phyloP scores from a whole-genome alignment of 2,113 vertebrate genomes.

The Pica pica region DNA sequence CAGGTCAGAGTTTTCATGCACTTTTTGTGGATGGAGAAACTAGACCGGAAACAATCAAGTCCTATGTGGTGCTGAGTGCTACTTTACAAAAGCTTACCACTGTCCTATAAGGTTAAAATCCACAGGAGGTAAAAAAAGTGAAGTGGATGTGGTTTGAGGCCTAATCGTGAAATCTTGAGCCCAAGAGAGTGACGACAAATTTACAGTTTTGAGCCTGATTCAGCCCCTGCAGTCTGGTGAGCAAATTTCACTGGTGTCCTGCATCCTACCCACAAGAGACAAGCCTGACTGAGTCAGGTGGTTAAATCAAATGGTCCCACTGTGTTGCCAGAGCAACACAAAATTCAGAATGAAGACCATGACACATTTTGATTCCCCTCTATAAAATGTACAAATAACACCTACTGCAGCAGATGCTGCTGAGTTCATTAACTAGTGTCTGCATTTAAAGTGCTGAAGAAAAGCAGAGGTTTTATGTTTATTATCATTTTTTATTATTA shows the following conservation, averaged over 20 bases:
- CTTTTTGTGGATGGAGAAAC: background rate
- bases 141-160: background rate
- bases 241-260: background rate
- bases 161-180: background rate
- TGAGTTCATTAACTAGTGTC: background rate
- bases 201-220: background rate
- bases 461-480: background rate
- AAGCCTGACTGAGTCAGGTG: background rate
- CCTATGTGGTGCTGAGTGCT: background rate
- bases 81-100: background rate
- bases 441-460: background rate
- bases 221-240: background rate
- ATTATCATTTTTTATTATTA: background rate
- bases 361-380: background rate
- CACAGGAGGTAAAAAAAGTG: background rate
- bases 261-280: background rate
- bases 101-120: background rate
- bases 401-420: background rate
- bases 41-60: background rate
- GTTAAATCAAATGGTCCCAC: background rate
- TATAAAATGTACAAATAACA: background rate
- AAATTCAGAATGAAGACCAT: background rate
- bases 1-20: background rate
- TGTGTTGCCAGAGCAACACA: background rate
- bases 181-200: background rate